Conservation (phyloP, 2,797 vertebrate species). For the Nannoperca obscura region DNA sequence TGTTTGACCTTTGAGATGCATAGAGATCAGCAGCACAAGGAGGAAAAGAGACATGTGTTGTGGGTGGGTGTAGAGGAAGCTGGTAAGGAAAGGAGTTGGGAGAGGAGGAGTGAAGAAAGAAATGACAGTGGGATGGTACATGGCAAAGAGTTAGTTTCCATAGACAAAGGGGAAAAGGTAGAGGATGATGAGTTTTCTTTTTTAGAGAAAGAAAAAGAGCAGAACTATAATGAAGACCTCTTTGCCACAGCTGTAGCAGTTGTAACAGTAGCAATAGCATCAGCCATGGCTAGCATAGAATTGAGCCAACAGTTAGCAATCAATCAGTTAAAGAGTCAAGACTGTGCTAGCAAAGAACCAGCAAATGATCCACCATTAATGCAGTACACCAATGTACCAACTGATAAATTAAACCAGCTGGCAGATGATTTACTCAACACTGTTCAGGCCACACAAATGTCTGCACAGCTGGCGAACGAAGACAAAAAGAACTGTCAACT, state of each 20-base stretch:
- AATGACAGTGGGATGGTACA: background rate
- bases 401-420: conserved; percentile 9
- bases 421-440: background rate
- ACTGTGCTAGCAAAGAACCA: conserved; percentile 9
- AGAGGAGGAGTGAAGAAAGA: conserved; percentile 9
- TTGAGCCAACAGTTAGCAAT: conserved; percentile 30
- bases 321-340: conserved; percentile 8
- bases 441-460: conserved; percentile 11
- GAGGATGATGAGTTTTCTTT: background rate
- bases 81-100: background rate
- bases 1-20: conserved; percentile 49
- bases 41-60: conserved; percentile 36
- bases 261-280: conserved; percentile 68
- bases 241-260: conserved; percentile 65
- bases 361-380: background rate
- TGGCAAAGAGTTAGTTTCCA: background rate
- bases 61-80: conserved; percentile 46
- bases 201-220: background rate
- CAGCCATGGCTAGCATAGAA: conserved; percentile 62
- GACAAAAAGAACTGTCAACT: background rate
- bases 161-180: background rate
- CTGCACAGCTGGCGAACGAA: conserved; percentile 7
- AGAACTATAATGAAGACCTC: conserved; percentile 20
- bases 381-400: background rate
- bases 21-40: conserved; percentile 29